These are phyloP conservation scores for Formica aserva DNA, from an alignment of 2,888 invertebrate genomes.

Conservation along the genomic window DNA sequence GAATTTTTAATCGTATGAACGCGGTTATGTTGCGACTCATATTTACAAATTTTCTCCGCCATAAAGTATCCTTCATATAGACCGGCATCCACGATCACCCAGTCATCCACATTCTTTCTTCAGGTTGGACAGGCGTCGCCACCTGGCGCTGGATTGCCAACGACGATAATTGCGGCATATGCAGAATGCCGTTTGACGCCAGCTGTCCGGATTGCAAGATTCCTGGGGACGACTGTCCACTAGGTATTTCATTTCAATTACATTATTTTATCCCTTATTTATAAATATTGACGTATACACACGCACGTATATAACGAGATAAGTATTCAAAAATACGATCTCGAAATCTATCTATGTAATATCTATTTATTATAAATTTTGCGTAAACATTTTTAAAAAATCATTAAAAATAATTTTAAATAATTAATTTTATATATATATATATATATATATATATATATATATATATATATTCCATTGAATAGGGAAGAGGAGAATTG, in stretches of 20 bases:
- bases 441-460: no score
- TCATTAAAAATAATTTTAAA: no score
- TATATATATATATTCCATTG: neutral
- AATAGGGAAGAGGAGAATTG: neutral
- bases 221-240: constrained; percentile 98
- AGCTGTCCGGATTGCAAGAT: constrained; percentile 99
- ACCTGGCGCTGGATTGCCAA: constrained; percentile 99
- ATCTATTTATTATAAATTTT: neutral
- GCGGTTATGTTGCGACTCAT: constrained; percentile 1
- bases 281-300: neutral
- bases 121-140: constrained; percentile 97
- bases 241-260: constrained; percentile 86
- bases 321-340: neutral
- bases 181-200: constrained; percentile 99
- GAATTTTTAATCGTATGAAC: neutral
- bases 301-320: neutral
- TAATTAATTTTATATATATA: no score
- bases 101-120: constrained; percentile 16
- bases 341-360: neutral
- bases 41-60: constrained; percentile 22
- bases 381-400: neutral
- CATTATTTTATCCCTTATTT: neutral
- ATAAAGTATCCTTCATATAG: neutral
- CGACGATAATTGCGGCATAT: constrained; percentile 99
- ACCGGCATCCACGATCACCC: neutral